phyloP scores from a whole-genome alignment of 2,797 vertebrate genomes.

The Macropodus opercularis region DNA sequence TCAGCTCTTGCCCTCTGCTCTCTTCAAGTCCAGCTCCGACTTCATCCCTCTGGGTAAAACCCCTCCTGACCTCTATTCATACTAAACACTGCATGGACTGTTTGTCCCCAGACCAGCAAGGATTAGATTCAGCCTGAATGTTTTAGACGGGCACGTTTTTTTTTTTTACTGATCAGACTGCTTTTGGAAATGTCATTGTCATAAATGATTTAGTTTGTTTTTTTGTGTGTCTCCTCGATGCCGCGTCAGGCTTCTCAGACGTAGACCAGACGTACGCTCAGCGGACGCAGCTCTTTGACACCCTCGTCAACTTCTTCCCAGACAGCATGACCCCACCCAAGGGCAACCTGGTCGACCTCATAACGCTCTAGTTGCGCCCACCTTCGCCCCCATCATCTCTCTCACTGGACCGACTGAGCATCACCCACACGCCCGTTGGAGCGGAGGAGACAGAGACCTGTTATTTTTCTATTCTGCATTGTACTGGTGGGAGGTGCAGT shows the following conservation, averaged over 20 bases:
- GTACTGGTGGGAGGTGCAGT: constrained; percentile 33
- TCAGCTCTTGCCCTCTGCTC: constrained; percentile 95
- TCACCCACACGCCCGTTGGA: constrained; percentile 19
- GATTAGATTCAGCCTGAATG: no score
- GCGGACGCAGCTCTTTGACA: constrained; percentile 98
- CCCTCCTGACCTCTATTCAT: neutral
- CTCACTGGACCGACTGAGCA: constrained; percentile 22
- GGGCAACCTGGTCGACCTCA: constrained; percentile 98
- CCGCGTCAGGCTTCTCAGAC: constrained; percentile 92
- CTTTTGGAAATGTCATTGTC: no score
- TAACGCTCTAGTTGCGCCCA: constrained; percentile 88
- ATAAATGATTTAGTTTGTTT: neutral
- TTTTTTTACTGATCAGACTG: no score
- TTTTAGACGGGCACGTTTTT: no score
- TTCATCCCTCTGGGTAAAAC: constrained; percentile 96
- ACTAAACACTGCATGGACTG: neutral
- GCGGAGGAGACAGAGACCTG: constrained; percentile 42
- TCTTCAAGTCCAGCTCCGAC: constrained; percentile 96
- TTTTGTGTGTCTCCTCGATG: neutral
- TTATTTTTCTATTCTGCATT: constrained; percentile 72
- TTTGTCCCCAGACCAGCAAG: neutral
- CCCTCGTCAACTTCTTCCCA: constrained; percentile 97
- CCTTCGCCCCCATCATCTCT: neutral
- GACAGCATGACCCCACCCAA: constrained; percentile 99
- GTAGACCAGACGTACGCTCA: constrained; percentile 98